Evolutionary conservation across 2,113 vertebrate species (phyloP), one percentile per base, ranked within the genome.

Genomic region (Eolophus roseicapilla): DNA sequence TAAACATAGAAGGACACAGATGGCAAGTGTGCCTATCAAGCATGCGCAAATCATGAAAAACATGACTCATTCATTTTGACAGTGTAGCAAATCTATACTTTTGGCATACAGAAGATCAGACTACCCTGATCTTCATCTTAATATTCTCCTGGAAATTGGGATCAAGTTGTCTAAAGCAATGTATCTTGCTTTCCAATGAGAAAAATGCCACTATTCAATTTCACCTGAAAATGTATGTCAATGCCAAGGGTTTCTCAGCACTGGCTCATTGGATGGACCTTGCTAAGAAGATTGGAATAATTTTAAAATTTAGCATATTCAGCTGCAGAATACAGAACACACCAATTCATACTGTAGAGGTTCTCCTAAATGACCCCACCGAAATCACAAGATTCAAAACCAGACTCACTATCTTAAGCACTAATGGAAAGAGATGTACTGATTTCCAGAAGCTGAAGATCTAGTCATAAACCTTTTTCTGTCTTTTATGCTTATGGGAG

Each of bases 331-430:
- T 20, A 74, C 8, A 70, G 55, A 95, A 70, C 9, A 43, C 10
- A 74, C 1, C 35, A 59, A 52, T 44, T 77, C 35, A 33, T 63
- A 23, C 5, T 74, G 18, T 37, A 43, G 37, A 90, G 2, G 8
- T 65, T 39, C 31, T 80, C n/a, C 57, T 77, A 79, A 82, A 70
- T 46, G 69, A 67, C 43, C 8, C 13, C 28, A 53, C 8, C n/a
- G 74, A 86, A 80, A n/a, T 35, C 19, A 19, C n/a, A 67, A 67
- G 39, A 59, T 63, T 81, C 43, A 88, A 85, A 86, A 49, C 0
- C 17, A 69, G 41, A 33, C 8, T 79, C 0, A 0, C 12, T 63
- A 13, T 25, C 8, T 10, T 65, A 49, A 69, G 16, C 3, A 29
- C 44, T 80, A 87, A 28, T 19, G 16, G 37, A 65, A 92, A 74